A percentile compares a stretch with the other conserved stretches of the same genome.
phyloP scores from a whole-genome alignment of 92 coral and sea anemone species.

The Actinostola sp. region DNA sequence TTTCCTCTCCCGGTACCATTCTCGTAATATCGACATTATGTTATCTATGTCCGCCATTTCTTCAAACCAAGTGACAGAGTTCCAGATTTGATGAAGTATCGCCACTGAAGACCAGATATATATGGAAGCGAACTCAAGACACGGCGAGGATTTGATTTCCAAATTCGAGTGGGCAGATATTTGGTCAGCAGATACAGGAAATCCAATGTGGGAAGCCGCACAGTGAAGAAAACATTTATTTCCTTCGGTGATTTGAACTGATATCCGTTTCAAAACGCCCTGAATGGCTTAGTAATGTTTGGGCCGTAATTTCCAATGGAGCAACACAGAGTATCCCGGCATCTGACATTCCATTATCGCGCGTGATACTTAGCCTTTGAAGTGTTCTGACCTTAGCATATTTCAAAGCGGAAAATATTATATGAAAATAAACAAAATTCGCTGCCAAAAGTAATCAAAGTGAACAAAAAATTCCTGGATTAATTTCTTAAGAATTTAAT shows the following conservation, averaged over 20 bases:
- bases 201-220: constrained; percentile 1
- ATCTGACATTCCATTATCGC: not conserved
- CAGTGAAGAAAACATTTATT: not conserved
- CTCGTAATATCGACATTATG: constrained; percentile 41
- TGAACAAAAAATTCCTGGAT: no score
- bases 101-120: no score
- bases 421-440: not conserved
- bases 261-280: not conserved
- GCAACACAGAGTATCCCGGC: no score
- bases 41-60: constrained; percentile 52
- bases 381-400: constrained; percentile 20
- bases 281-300: no score
- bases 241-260: not conserved
- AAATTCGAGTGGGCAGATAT: no score
- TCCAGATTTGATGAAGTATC: no score
- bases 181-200: constrained; percentile 5
- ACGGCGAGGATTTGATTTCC: no score
- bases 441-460: no score
- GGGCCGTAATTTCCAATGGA: not conserved
- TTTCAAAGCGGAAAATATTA: not conserved
- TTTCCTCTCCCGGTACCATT: constrained; percentile 46
- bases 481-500: no score
- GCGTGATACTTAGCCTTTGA: constrained; percentile 24
- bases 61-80: not conserved
- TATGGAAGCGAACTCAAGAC: no score